A percentile compares a stretch with the other conserved stretches of the same genome.
phyloP scores from a whole-genome alignment of 2,888 invertebrate species.

The Parascotia fuliginaria region DNA sequence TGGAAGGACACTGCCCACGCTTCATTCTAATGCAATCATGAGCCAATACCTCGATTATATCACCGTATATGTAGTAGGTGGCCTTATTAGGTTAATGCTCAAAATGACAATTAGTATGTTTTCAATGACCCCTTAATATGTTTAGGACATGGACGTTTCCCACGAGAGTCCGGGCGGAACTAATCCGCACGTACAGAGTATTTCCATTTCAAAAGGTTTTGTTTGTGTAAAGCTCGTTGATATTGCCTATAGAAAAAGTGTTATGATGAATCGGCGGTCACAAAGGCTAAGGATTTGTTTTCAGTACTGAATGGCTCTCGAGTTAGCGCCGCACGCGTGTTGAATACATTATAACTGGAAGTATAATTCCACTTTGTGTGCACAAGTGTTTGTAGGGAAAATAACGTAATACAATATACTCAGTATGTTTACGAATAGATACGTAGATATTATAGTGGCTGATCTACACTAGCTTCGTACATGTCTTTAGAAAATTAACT shows the following conservation, averaged over 20 bases:
- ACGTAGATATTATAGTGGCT: constrained; percentile 21
- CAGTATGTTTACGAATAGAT: constrained; percentile 34
- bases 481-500: constrained; percentile 52
- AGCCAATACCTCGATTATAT: constrained; percentile 78
- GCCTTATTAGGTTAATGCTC: constrained; percentile 84
- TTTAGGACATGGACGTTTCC: constrained; percentile 69
- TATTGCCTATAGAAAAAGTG: constrained; percentile 78
- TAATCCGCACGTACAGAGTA: constrained; percentile 79
- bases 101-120: constrained; percentile 54
- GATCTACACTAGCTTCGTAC: constrained; percentile 44
- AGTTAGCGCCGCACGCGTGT: constrained; percentile 73
- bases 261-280: constrained; percentile 77
- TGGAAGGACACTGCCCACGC: constrained; percentile 80
- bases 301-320: constrained; percentile 77
- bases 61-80: constrained; percentile 82
- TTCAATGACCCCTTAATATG: constrained; percentile 35
- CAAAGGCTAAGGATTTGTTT: constrained; percentile 80
- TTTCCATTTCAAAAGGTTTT: constrained; percentile 83
- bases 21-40: constrained; percentile 61
- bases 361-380: constrained; percentile 54
- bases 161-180: constrained; percentile 73
- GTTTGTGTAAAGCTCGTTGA: constrained; percentile 79
- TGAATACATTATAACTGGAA: constrained; percentile 73
- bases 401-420: constrained; percentile 54
- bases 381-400: constrained; percentile 52